These are phyloP conservation scores for Microplitis demolitor DNA, from an alignment of 1,140 invertebrate species.

Conservation along the genomic window DNA sequence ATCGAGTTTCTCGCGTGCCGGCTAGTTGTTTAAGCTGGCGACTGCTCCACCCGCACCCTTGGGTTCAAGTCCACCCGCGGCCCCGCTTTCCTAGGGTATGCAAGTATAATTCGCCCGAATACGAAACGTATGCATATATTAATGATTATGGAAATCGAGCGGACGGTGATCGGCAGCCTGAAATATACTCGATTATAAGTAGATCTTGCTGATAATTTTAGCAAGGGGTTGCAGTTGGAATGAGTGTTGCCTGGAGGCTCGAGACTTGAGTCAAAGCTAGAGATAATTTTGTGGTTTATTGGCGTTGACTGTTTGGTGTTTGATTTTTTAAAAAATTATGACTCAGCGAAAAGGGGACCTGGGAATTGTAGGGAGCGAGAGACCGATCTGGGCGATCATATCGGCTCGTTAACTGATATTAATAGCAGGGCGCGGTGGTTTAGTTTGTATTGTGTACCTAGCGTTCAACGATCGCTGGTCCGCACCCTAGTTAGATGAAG, in stretches of 20 bases:
- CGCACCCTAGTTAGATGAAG: background rate
- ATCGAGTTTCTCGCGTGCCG: constrained; percentile 58
- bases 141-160: constrained; percentile 57
- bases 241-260: no score
- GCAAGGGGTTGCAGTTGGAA: no score
- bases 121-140: constrained; percentile 52
- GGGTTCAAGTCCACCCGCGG: constrained; percentile 35
- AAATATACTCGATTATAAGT: constrained; percentile 8
- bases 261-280: no score
- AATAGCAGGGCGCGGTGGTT: constrained; percentile 58
- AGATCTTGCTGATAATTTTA: no score
- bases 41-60: constrained; percentile 33
- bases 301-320: background rate
- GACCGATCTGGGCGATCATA: constrained; percentile 51
- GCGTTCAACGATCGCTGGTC: background rate
- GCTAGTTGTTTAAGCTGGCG: constrained; percentile 39
- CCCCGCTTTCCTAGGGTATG: constrained; percentile 42
- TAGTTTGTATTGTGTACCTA: constrained; percentile 1
- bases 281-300: no score
- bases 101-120: constrained; percentile 50
- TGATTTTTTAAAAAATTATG: background rate
- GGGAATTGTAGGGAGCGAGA: background rate
- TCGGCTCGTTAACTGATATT: constrained; percentile 61
- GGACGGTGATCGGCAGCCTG: constrained; percentile 6
- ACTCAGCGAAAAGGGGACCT: constrained; percentile 6